phyloP scores from a whole-genome alignment of 1,140 invertebrate species.

The Dendrolimus punctatus region DNA sequence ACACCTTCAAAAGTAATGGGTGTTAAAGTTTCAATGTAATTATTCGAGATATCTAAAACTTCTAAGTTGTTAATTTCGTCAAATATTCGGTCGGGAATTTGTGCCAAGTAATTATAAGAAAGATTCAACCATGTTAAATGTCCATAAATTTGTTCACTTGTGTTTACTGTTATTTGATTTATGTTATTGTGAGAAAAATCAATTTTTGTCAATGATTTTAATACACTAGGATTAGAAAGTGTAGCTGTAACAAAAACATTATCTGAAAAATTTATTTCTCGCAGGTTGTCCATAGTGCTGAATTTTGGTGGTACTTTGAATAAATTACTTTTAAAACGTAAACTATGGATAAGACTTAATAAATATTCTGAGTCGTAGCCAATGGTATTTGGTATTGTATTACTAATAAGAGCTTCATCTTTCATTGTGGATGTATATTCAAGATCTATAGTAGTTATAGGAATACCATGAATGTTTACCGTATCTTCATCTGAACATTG shows the following conservation, averaged over 20 bases:
- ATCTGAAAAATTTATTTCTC: slow-evolving; percentile 22
- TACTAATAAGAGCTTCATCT: too few relatives aligned
- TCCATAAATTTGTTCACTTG: slow-evolving; percentile 9
- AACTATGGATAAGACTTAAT: neutral
- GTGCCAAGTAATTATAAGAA: slow-evolving; percentile 29
- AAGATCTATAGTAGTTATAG: too few relatives aligned
- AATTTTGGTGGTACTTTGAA: slow-evolving; percentile 12
- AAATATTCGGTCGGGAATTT: slow-evolving; percentile 25
- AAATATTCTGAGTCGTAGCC: neutral
- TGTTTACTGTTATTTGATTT: slow-evolving; percentile 10
- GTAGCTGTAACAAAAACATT: slow-evolving; percentile 23
- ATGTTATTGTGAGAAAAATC: slow-evolving; percentile 39
- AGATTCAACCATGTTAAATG: slow-evolving; percentile 23
- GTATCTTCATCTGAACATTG: too few relatives aligned
- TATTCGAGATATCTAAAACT: slow-evolving; percentile 34
- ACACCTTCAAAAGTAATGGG: slow-evolving; percentile 30
- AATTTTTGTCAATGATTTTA: slow-evolving; percentile 19
- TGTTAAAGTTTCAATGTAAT: slow-evolving; percentile 24
- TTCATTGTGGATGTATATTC: too few relatives aligned
- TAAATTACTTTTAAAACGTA: slow-evolving; percentile 4
- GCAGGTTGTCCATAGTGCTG: slow-evolving; percentile 19
- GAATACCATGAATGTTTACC: too few relatives aligned
- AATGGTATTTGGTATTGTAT: too few relatives aligned
- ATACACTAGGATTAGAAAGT: slow-evolving; percentile 15
- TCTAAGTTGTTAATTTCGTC: slow-evolving; percentile 18